Evolutionary conservation across 92 coral and sea anemone species (phyloP).

Genomic region (Ricordea florida): DNA sequence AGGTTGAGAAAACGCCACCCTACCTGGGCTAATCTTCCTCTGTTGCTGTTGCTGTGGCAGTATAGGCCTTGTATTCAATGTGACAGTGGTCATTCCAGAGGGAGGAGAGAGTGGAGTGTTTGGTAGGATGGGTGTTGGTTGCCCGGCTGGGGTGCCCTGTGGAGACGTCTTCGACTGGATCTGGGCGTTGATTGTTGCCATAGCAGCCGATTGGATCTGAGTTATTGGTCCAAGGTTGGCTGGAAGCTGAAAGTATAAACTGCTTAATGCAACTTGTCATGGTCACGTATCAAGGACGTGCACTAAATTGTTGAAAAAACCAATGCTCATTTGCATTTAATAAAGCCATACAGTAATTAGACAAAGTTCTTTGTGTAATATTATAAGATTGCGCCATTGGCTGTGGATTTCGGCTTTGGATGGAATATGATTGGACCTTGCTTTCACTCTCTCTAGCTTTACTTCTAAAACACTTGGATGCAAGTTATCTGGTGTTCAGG

Average conservation of each 20-base stretch:
- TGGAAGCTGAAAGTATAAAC: constrained; percentile 55
- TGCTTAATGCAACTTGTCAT: background rate
- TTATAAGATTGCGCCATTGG: too few species aligned
- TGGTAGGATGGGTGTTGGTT: constrained; percentile 87
- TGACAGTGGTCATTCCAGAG: constrained; percentile 79
- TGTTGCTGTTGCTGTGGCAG: constrained; percentile 87
- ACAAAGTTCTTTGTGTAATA: too few species aligned
- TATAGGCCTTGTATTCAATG: constrained; percentile 82
- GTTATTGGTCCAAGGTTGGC: constrained; percentile 87
- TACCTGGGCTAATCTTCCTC: constrained; percentile 71
- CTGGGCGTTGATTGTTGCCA: constrained; percentile 82
- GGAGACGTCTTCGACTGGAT: constrained; percentile 87
- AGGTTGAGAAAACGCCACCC: too few species aligned
- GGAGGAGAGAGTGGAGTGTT: constrained; percentile 88
- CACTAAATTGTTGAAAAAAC: too few species aligned
- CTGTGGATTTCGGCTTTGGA: too few species aligned
- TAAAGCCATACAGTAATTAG: too few species aligned
- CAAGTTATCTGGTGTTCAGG: too few species aligned
- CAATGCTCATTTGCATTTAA: too few species aligned
- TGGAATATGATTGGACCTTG: too few species aligned
- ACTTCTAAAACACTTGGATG: too few species aligned
- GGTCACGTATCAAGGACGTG: background rate
- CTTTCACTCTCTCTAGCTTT: too few species aligned
- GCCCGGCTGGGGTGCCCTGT: constrained; percentile 83
- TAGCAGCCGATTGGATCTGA: constrained; percentile 74